Percentiles rank a stretch among this genome's conserved stretches.
phyloP scores from a whole-genome alignment of 2,888 invertebrate genomes.

The Gasteruption jaculator region DNA sequence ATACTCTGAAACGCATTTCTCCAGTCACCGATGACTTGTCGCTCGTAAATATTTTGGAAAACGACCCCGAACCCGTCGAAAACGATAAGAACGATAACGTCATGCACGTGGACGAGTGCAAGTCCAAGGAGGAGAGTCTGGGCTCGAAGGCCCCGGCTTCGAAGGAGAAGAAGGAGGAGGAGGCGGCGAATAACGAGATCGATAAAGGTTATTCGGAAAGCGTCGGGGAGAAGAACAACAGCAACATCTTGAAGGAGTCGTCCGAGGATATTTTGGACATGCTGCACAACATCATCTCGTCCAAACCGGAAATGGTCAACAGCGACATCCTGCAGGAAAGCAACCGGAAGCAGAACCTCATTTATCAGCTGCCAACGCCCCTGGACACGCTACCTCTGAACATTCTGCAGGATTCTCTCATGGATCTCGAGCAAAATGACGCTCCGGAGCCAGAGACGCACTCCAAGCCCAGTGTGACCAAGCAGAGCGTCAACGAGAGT shows the following conservation, averaged over 20 bases:
- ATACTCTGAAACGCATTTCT: slow-evolving; percentile 42
- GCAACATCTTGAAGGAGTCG: slow-evolving; percentile 52
- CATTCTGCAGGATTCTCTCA: slow-evolving; percentile 44
- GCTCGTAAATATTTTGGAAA: slow-evolving; percentile 46
- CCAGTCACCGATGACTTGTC: slow-evolving; percentile 47
- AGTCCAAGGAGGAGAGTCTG: slow-evolving; percentile 23
- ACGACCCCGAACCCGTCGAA: slow-evolving; percentile 36
- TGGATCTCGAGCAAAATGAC: slow-evolving; percentile 37
- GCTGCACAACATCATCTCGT: slow-evolving; percentile 61
- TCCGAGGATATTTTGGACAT: slow-evolving; percentile 69
- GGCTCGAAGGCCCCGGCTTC: slow-evolving; percentile 20
- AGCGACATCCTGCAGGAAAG: slow-evolving; percentile 39
- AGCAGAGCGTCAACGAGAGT: slow-evolving; percentile 8
- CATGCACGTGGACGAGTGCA: too few relatives aligned
- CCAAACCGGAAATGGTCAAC: slow-evolving; percentile 48
- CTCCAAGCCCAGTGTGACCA: neutral
- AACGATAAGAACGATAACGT: slow-evolving; percentile 32
- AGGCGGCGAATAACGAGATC: slow-evolving; percentile 23
- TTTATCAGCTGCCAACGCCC: slow-evolving; percentile 45
- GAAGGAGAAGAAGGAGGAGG: slow-evolving; percentile 28
- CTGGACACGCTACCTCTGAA: slow-evolving; percentile 45
- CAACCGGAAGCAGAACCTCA: slow-evolving; percentile 39
- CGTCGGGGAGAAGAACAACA: slow-evolving; percentile 11
- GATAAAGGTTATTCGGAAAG: slow-evolving; percentile 23
- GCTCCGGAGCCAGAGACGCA: too few relatives aligned